Evolutionary conservation across 2,888 invertebrate species (phyloP).

Genomic region (Leptarthrus brevirostris): DNA sequence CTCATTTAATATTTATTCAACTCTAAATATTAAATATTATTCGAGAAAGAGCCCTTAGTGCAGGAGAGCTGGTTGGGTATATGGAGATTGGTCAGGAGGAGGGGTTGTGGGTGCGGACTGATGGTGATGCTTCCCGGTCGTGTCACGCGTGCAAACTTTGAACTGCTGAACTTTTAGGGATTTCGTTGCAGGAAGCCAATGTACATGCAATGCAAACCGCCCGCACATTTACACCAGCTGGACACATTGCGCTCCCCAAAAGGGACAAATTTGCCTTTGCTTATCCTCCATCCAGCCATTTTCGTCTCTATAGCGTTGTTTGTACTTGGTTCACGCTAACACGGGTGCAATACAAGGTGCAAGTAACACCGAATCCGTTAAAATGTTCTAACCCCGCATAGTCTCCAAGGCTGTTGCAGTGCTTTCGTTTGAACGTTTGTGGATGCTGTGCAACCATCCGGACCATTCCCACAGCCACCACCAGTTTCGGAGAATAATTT

Average conservation of each 20-base stretch:
- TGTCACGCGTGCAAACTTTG: slow-evolving; percentile 50
- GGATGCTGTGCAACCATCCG: background rate
- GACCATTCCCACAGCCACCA: background rate
- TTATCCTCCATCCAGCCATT: background rate
- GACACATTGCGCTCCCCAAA: background rate
- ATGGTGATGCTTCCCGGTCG: background rate
- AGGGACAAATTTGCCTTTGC: slow-evolving; percentile 11
- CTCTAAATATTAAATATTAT: slow-evolving; percentile 69
- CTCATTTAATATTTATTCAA: slow-evolving; percentile 68
- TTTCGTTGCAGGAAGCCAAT: slow-evolving; percentile 14
- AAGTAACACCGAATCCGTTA: slow-evolving; percentile 17
- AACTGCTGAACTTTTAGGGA: slow-evolving; percentile 34
- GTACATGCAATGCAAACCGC: background rate
- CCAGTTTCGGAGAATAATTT: too few relatives aligned
- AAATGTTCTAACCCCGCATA: slow-evolving; percentile 7
- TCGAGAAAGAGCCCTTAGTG: slow-evolving; percentile 59
- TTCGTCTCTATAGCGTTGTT: background rate
- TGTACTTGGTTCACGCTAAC: background rate
- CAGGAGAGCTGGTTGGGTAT: slow-evolving; percentile 47
- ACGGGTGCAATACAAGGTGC: slow-evolving; percentile 7
- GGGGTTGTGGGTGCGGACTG: background rate
- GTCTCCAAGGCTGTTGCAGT: background rate
- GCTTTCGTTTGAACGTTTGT: background rate
- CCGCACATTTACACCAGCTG: slow-evolving; percentile 25
- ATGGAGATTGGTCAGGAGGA: background rate